phyloP scores from a whole-genome alignment of 2,888 invertebrate species.

The Fragum sueziense region DNA sequence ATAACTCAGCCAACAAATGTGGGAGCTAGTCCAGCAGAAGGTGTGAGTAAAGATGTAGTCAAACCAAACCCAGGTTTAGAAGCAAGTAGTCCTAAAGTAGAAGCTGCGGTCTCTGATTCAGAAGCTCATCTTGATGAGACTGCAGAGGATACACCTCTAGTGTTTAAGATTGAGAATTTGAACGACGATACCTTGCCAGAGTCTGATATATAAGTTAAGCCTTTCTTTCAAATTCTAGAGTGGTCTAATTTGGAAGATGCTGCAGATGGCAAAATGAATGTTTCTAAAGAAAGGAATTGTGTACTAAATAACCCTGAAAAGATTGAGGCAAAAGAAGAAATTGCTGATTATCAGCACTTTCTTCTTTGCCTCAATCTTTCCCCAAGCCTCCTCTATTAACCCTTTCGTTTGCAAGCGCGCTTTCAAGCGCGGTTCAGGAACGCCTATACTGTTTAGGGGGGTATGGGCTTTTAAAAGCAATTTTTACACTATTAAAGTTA shows the following conservation, averaged over 20 bases:
- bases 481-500: too few species aligned
- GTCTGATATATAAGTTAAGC: not conserved
- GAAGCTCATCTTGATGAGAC: not conserved
- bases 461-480: too few species aligned
- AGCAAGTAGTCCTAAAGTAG: not conserved
- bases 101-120: not conserved
- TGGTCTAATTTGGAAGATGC: too few species aligned
- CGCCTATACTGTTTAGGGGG: too few species aligned
- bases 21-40: too few species aligned
- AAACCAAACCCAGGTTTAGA: not conserved
- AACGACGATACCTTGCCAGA: conserved; percentile 1
- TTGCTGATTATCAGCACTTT: not conserved
- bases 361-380: not conserved
- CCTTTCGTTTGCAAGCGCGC: too few species aligned
- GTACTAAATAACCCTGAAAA: too few species aligned
- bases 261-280: not conserved
- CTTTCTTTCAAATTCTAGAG: not conserved
- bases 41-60: too few species aligned
- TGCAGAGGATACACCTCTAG: conserved; percentile 2
- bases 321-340: conserved; percentile 3
- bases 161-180: conserved; percentile 7
- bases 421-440: too few species aligned
- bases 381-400: too few species aligned
- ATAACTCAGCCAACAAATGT: too few species aligned
- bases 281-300: too few species aligned